Base-by-base conservation (phyloP, 1,140 invertebrate genomes). In the Lucilia cuprina region DNA sequence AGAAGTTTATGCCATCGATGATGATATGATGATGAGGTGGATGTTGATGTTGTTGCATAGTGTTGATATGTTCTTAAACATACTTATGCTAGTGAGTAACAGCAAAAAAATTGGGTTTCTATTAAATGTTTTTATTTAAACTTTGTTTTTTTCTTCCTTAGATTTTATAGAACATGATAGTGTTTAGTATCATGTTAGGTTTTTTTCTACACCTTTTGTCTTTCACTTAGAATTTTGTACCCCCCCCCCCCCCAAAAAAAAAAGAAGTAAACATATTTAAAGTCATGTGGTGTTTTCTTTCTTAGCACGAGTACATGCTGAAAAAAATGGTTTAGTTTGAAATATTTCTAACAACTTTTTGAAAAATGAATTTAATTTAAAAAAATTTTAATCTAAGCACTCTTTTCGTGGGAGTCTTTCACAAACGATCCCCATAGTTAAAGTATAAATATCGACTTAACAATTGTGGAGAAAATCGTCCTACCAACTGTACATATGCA, bases 161-260 rank as follows among this genome's bases (percentile, higher is more conserved):
- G 65, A 70, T 70, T 70, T 70, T 70, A 70, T 70, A 70, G 65
- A 70, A 70, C 65, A 70, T 21, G 65, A 70, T 70, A 70, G 65
- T 70, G 65, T 70, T 70, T 5, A 70, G 19, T 70, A 70, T 70
- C 65, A 70, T 70, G 65, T 70, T 17, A n/a, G 14, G 14, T 60
- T 60, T n/a, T 25, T 10, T 70, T 70, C 2, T 21, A 21, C 21
- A 10, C 65, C 21, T 19, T 70, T 70, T 70, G 10, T 70, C 25
- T 70, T n/a, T 9, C 10, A 21, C n/a, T 19, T 21, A 70, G 65
- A 55, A 25, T 70, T 21, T 70, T 25, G n/a, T 60, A n/a, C 17
- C 55, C 7, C 55, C 55, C 55, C 13, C 25, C 60, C n/a, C n/a
- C n/a, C n/a, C 8, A 65, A 65, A 65, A 65, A 70, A 70, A 70